These are phyloP conservation scores for Hecatera dysodea DNA, from an alignment of 2,888 invertebrate genomes.

Conservation along the genomic window DNA sequence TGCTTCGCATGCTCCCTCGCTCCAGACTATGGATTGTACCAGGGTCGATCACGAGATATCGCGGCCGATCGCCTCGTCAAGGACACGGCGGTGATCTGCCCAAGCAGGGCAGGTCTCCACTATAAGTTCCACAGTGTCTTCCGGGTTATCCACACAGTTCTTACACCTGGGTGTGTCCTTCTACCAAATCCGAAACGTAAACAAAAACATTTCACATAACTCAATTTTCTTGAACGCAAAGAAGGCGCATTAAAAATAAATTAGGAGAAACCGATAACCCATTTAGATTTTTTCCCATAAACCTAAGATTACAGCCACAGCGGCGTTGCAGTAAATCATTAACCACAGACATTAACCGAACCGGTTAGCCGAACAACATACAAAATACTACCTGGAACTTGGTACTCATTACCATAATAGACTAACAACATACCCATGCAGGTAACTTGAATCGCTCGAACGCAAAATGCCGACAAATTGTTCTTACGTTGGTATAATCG, in stretches of 20 bases:
- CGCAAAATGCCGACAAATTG: constrained; percentile 57
- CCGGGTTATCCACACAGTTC: no score
- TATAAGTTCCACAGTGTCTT: no score
- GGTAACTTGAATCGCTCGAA: constrained; percentile 20
- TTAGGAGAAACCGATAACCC: constrained; percentile 19
- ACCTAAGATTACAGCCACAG: constrained; percentile 21
- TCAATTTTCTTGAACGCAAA: neutral
- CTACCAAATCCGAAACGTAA: no score
- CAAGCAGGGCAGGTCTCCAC: no score
- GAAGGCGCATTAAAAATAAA: constrained; percentile 28
- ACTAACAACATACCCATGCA: constrained; percentile 49
- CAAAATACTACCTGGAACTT: constrained; percentile 35
- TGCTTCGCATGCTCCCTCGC: no score
- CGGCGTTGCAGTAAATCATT: constrained; percentile 38
- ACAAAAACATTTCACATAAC: neutral
- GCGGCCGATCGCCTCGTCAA: no score
- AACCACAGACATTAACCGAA: constrained; percentile 22
- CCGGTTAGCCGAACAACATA: constrained; percentile 18
- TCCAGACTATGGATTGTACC: no score
- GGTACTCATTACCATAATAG: constrained; percentile 51
- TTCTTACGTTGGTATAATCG: constrained; percentile 38
- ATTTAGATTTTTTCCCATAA: constrained; percentile 5
- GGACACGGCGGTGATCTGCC: no score
- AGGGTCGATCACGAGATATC: no score
- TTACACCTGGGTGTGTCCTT: no score